Evolutionary conservation across 2,113 vertebrate species (phyloP).

Genomic region (Platysternon megacephalum): DNA sequence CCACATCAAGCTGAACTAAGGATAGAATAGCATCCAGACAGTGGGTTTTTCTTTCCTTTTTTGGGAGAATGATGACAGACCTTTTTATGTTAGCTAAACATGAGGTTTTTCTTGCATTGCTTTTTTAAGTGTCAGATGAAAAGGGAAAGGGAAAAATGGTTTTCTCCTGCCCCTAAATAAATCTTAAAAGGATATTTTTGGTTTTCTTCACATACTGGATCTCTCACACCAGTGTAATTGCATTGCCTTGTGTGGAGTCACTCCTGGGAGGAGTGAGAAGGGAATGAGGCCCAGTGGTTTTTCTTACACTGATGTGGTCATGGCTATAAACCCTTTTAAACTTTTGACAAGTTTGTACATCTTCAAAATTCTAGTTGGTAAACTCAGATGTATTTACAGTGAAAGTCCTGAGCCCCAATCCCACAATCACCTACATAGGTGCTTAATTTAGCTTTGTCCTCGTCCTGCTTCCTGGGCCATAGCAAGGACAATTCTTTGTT

Average conservation of each 20-base stretch:
- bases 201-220: not conserved
- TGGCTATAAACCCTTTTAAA: not conserved
- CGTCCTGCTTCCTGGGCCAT: not conserved
- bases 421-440: not conserved
- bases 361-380: not conserved
- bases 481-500: not conserved
- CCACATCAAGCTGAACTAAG: accelerated
- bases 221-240: not conserved
- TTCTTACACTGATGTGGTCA: not conserved
- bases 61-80: accelerated
- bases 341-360: not conserved
- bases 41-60: not conserved
- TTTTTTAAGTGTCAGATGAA: not conserved
- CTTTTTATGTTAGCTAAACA: not conserved
- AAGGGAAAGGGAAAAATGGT: not conserved
- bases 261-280: not conserved
- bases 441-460: not conserved
- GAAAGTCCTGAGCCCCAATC: not conserved
- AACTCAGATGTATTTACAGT: not conserved
- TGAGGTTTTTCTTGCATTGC: accelerated
- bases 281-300: not conserved
- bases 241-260: not conserved
- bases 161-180: not conserved
- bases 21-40: not conserved
- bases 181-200: not conserved